Evolutionary conservation across 2,113 vertebrate genomes (phyloP).

Genomic region (Tautogolabrus adspersus): DNA sequence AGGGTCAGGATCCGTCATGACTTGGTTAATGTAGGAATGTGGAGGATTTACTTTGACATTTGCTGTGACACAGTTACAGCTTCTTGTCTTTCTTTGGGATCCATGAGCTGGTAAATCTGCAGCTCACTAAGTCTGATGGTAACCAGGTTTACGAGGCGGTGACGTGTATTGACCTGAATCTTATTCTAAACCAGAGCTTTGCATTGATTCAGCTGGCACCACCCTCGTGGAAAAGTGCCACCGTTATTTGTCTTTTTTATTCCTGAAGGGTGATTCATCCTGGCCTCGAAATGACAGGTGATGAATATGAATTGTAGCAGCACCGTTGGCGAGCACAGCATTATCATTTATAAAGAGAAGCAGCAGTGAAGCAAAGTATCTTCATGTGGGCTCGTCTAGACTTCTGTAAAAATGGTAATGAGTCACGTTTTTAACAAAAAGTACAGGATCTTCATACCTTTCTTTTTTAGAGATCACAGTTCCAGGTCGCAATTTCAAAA

Average conservation of each 20-base stretch:
- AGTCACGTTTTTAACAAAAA: neutral
- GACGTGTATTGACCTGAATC: conserved; percentile 19
- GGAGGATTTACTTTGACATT: neutral
- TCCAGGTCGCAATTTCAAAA: too few species aligned
- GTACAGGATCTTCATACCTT: neutral
- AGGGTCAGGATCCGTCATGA: neutral
- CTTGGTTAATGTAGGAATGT: neutral
- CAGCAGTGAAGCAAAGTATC: neutral
- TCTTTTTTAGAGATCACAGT: neutral
- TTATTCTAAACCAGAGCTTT: conserved; percentile 3
- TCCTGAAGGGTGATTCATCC: neutral
- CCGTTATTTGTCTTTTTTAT: neutral
- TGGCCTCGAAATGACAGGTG: neutral
- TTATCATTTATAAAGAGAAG: neutral
- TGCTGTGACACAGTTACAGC: neutral
- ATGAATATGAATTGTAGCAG: conserved; percentile 19
- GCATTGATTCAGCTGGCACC: conserved; percentile 8
- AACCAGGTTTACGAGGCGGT: conserved; percentile 5
- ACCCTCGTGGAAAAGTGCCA: neutral
- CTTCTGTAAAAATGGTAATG: neutral
- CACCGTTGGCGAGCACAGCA: neutral
- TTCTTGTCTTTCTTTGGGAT: conserved; percentile 6
- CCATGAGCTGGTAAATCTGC: neutral
- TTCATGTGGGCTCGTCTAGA: neutral
- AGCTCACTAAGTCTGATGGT: conserved; percentile 7